Percentiles rank a stretch among this genome's conserved stretches.
Evolutionary conservation across 1,140 invertebrate genomes (phyloP).

Genomic region (Danaus melanippus): DNA sequence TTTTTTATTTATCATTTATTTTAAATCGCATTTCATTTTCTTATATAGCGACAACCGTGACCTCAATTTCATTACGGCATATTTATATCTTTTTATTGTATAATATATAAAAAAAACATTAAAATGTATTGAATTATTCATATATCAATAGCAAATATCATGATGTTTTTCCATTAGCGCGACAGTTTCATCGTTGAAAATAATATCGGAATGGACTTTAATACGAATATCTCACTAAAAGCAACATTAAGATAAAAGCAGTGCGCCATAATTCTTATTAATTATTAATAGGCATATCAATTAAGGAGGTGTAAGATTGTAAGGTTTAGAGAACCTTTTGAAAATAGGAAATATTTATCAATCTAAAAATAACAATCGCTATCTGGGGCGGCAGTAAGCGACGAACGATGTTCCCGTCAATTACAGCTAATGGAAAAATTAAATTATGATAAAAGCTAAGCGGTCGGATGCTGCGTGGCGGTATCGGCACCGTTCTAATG

Average conservation of each 20-base stretch:
- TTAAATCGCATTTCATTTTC: too few relatives aligned
- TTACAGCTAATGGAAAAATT: slow-evolving; percentile 71
- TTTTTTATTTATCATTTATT: too few relatives aligned
- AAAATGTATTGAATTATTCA: slow-evolving; percentile 41
- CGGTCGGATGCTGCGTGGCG: slow-evolving; percentile 53
- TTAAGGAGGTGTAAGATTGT: slow-evolving; percentile 39
- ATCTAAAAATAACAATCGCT: slow-evolving; percentile 67
- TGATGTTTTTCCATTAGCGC: slow-evolving; percentile 63
- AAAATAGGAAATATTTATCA: slow-evolving; percentile 68
- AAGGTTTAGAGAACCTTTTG: slow-evolving; percentile 49
- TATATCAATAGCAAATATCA: slow-evolving; percentile 51
- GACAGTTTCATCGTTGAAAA: slow-evolving; percentile 46
- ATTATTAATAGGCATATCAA: slow-evolving; percentile 69
- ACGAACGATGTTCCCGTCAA: slow-evolving; percentile 70
- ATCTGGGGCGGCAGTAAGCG: slow-evolving; percentile 60
- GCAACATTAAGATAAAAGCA: slow-evolving; percentile 65
- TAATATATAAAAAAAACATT: slow-evolving; percentile 23
- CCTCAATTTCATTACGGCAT: slow-evolving; percentile 27
- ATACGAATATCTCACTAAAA: slow-evolving; percentile 62
- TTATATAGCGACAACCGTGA: too few relatives aligned
- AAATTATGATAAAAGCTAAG: slow-evolving; percentile 71
- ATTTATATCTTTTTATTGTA: slow-evolving; percentile 30
- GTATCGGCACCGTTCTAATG: slow-evolving; percentile 29
- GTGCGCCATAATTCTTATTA: slow-evolving; percentile 62
- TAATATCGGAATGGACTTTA: slow-evolving; percentile 57